These are phyloP conservation scores for Rhodinocichla rosea DNA, from an alignment of 2,113 vertebrate species.

Conservation along the genomic window DNA sequence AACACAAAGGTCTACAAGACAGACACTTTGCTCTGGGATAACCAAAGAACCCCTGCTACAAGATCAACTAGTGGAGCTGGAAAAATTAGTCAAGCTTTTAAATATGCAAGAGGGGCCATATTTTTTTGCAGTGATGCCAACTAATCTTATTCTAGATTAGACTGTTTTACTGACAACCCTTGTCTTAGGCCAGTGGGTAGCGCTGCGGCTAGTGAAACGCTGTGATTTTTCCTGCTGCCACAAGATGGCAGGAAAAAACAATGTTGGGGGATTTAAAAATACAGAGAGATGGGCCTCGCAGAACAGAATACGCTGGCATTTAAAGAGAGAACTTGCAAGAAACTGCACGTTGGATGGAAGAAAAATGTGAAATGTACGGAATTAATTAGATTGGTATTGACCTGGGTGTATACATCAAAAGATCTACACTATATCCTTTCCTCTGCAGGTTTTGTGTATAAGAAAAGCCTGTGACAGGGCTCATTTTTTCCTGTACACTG, in stretches of 20 bases:
- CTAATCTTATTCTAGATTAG: not conserved
- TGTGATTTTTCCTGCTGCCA: slow-evolving; percentile 22
- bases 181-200: not conserved
- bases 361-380: not conserved
- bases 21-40: not conserved
- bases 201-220: not conserved
- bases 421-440: not conserved
- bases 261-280: not conserved
- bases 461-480: not conserved
- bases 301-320: rapidly evolving
- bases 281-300: not conserved
- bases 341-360: not conserved
- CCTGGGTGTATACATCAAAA: not conserved
- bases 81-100: not conserved
- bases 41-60: not conserved
- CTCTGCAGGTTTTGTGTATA: not conserved
- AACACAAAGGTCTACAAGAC: not conserved
- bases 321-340: not conserved
- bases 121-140: not conserved
- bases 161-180: not conserved
- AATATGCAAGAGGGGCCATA: not conserved
- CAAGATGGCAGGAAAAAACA: slow-evolving; percentile 60
- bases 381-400: not conserved
- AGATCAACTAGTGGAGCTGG: not conserved
- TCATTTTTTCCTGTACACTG: not conserved